Evolutionary conservation across 2,797 vertebrate species (phyloP), one percentile per base, ranked within the genome.

Genomic region (Oceanodroma leucorhoa): DNA sequence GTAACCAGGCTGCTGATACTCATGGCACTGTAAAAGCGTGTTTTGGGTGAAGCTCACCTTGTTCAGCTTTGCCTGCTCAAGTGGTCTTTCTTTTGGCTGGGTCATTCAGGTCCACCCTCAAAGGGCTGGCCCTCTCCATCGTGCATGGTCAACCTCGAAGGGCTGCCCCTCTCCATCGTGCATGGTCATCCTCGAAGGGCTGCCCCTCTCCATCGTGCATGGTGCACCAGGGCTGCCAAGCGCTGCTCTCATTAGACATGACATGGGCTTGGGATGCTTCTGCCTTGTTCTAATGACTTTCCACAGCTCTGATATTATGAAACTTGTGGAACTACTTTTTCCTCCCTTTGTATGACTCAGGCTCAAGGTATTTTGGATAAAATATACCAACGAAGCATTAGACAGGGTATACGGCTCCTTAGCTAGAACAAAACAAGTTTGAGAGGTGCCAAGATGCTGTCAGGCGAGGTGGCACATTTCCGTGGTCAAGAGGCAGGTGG

Each of bases 11-110:
- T 88, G 24, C 62, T 58, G 30, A 23, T 29, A 27, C n/a, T 41
- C 4, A 1, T 30, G 50, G 62, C 26, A 36, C 50, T 55, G 43
- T 9, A 38, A 6, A 34, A 67, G 5, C 1, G 1, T 3, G 5
- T 8, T 5, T 19, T 3, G 24, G 54, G 21, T 20, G 50, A 54
- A 64, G 26, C 24, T 81, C 6, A 4, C 19, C 16, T 30, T 34
- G 32, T 60, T 83, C 36, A 27, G n/a, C 24, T 57, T 5, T 13
- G 15, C 41, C 65, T 72, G 19, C 53, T 38, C 5, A 11, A 9
- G 20, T 3, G 5, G 29, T 81, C 23, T 30, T 22, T 45, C 60
- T 50, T 6, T 3, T 7, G 16, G 14, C 3, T 48, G 48, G 3
- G 5, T 10, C 26, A 61, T 79, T 45, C 2, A 10, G 5, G 14